These are phyloP conservation scores for Stenurella melanura DNA, from an alignment of 2,888 invertebrate genomes.

Conservation along the genomic window DNA sequence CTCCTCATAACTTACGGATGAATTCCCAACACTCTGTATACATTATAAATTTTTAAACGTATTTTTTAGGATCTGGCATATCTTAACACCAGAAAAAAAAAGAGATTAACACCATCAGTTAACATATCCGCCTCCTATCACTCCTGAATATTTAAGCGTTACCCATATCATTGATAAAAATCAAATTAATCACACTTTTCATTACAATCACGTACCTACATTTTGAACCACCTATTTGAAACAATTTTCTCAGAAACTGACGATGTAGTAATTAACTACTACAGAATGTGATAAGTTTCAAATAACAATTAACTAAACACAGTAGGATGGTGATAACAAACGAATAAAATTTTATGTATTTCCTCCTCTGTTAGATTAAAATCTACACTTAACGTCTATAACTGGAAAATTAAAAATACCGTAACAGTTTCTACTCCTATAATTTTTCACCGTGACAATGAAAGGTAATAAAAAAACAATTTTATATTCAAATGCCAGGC, in stretches of 20 bases:
- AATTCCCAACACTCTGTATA: too few species aligned
- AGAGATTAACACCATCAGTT: too few species aligned
- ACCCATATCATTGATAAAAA: too few species aligned
- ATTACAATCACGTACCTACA: too few species aligned
- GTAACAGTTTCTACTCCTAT: conserved; percentile 20
- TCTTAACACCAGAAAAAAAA: too few species aligned
- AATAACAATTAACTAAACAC: conserved; percentile 19
- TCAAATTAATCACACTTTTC: too few species aligned
- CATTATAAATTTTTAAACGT: too few species aligned
- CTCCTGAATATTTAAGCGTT: too few species aligned
- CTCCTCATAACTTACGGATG: too few species aligned
- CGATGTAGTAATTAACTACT: conserved; percentile 11
- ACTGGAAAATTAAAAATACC: conserved; percentile 17
- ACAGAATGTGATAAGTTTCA: conserved; percentile 15
- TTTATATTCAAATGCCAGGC: conserved; percentile 32
- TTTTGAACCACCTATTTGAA: too few species aligned
- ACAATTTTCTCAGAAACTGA: neutral
- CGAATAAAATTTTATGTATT: conserved; percentile 33
- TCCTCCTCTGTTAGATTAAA: conserved; percentile 19
- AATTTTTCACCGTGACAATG: conserved; percentile 25
- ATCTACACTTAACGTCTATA: conserved; percentile 26
- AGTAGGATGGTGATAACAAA: conserved; percentile 28
- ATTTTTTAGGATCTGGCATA: too few species aligned
- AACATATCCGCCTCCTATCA: too few species aligned
- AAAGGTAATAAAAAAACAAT: conserved; percentile 28